A percentile compares a stretch with the other conserved stretches of the same genome.
phyloP scores from a whole-genome alignment of 1,140 invertebrate genomes.

The Hylaeus volcanicus region DNA sequence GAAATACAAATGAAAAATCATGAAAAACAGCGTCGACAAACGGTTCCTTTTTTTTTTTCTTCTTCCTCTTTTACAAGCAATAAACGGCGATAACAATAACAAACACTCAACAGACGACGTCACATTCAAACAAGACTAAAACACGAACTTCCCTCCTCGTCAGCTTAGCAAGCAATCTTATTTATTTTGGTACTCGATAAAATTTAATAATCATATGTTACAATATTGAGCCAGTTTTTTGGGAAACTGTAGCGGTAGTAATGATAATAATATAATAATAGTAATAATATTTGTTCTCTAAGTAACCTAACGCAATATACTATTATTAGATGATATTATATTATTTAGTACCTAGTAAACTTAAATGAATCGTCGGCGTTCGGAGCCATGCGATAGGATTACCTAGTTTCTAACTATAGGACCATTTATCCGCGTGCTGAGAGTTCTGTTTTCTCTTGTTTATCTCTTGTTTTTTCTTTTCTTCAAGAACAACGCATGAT shows the following conservation, averaged over 20 bases:
- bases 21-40: conserved; percentile 34
- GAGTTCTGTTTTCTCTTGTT: neutral
- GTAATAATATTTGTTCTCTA: conserved; percentile 69
- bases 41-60: conserved; percentile 18
- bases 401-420: conserved; percentile 47
- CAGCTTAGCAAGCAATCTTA: conserved; percentile 78
- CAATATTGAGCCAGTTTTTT: conserved; percentile 77
- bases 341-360: conserved; percentile 77
- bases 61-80: conserved; percentile 51
- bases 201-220: conserved; percentile 76
- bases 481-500: conserved; percentile 31
- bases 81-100: conserved; percentile 69
- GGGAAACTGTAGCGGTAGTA: conserved; percentile 74
- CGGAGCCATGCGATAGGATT: conserved; percentile 54
- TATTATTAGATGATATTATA: conserved; percentile 74
- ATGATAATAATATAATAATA: conserved; percentile 75
- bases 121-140: conserved; percentile 37
- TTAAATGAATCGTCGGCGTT: conserved; percentile 69
- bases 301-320: conserved; percentile 77
- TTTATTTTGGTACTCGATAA: conserved; percentile 79
- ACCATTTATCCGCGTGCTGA: conserved; percentile 41
- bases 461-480: neutral
- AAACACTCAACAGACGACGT: conserved; percentile 69
- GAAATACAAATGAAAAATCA: neutral
- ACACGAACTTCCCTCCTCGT: conserved; percentile 31